Base-by-base conservation (phyloP, 1,140 invertebrate genomes). In the Drosophila chauvacae region DNA sequence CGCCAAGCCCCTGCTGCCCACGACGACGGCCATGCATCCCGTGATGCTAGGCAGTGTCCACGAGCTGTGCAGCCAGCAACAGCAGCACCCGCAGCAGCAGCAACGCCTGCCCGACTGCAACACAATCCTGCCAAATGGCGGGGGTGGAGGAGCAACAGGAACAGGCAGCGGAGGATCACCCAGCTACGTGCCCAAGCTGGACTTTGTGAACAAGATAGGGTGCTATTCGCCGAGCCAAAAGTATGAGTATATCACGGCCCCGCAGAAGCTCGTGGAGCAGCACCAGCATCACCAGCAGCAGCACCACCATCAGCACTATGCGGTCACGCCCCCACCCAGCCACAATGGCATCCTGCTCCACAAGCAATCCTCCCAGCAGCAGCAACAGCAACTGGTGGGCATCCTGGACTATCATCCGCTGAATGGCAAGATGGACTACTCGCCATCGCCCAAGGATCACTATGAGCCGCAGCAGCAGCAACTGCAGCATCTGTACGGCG, bases 1-100 rank as follows among this genome's bases (percentile, higher is more conserved):
- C 20, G 92, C 91, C 64, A 93, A 93, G 33, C 81, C 86, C 47
- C 80, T 93, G 77, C 91, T 86, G 90, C 93, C 77, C 60, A 93
- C 64, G 50, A 91, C 81, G 59, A 83, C 85, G 18, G 57, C 81
- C 9, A 69, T 92, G 73, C 91, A 93, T 80, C 91, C 93, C 50
- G 96, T 96, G 70, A 96, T 97, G 95, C 93, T 97, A 37, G 96
- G 66, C 68, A 91, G 91, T 58, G 87, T 91, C 37, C 80, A 91
- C 26, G 91, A 90, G 42, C 60, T 90, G 9, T 91, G 86, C 60
- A 80, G 76, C 20, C 84, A 87, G 51, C 83, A 87, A 26, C 81
- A 78, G 28, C 80, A 72, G 44, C 66, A 64, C 23, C 14, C 45
- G 16, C 78, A 66, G 47, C 76, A 69, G 55, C 75, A 72, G 57